Evolutionary conservation across 1,140 invertebrate species (phyloP).

Genomic region (Scaptomyza pallida): DNA sequence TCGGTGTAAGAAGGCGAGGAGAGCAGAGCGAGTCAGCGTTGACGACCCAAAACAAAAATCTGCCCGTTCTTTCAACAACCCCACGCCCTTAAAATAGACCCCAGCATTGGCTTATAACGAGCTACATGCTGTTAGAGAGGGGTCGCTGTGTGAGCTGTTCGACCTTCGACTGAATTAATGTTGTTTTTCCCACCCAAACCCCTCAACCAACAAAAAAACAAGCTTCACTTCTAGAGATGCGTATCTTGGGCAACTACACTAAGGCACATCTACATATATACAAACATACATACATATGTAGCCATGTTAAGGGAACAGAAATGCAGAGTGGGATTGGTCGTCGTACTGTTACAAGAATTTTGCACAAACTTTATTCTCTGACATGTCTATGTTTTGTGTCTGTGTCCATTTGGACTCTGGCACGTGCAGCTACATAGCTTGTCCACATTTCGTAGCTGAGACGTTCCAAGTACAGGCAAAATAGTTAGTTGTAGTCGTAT

Average conservation of each 20-base stretch:
- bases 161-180: slow-evolving; percentile 50
- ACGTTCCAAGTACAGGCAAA: slow-evolving; percentile 49
- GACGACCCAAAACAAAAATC: slow-evolving; percentile 15
- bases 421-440: slow-evolving; percentile 55
- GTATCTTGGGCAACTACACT: slow-evolving; percentile 42
- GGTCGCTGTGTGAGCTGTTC: slow-evolving; percentile 3
- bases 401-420: slow-evolving; percentile 37
- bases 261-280: slow-evolving; percentile 20
- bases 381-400: slow-evolving; percentile 6
- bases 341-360: slow-evolving; percentile 17
- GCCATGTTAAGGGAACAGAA: too few species aligned
- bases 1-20: slow-evolving; percentile 31
- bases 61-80: neutral
- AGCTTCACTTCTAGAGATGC: slow-evolving; percentile 9
- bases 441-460: slow-evolving; percentile 16
- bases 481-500: slow-evolving; percentile 38
- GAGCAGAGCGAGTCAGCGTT: neutral
- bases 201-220: neutral
- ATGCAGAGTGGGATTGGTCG: slow-evolving; percentile 11
- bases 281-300: slow-evolving; percentile 20
- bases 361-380: slow-evolving; percentile 43
- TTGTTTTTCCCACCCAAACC: slow-evolving; percentile 10
- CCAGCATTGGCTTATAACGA: slow-evolving; percentile 26
- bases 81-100: neutral
- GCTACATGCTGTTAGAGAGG: slow-evolving; percentile 8